These are phyloP conservation scores for Sander vitreus DNA, from an alignment of 2,113 vertebrate genomes.

Conservation along the genomic window DNA sequence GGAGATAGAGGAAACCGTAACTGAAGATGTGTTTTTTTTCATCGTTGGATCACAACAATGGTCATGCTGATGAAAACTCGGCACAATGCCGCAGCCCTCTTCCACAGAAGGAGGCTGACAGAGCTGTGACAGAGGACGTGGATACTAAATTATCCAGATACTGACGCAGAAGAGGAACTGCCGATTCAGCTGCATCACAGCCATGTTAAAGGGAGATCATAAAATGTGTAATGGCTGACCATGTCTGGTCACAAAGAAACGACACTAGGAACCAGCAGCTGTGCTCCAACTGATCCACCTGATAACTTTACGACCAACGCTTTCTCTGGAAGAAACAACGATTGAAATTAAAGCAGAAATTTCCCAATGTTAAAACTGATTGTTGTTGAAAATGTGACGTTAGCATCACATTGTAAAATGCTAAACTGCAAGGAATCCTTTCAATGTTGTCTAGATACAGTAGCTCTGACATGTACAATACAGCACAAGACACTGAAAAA, in stretches of 20 bases:
- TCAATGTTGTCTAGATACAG: not conserved
- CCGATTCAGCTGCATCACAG: constrained; percentile 66
- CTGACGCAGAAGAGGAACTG: constrained; percentile 57
- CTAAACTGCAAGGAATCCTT: not conserved
- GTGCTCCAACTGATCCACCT: not conserved
- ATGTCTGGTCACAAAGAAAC: constrained; percentile 8
- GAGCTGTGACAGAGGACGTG: constrained; percentile 35
- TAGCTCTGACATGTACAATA: not conserved
- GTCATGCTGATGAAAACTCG: constrained; percentile 21
- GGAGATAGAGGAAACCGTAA: constrained; percentile 10
- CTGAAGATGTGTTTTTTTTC: constrained; percentile 16
- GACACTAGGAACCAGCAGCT: constrained; percentile 10
- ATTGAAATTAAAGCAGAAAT: not conserved
- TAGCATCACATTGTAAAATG: not conserved
- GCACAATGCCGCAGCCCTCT: constrained; percentile 1
- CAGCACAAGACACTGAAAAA: not conserved
- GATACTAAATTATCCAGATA: constrained; percentile 72
- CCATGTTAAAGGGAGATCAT: constrained; percentile 54
- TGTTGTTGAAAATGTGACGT: not conserved
- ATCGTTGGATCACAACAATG: constrained; percentile 20
- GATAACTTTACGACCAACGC: not conserved
- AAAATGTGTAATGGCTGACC: constrained; percentile 43
- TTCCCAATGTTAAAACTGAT: not conserved
- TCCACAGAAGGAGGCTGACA: constrained; percentile 42
- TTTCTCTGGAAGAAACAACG: not conserved